phyloP scores from a whole-genome alignment of 2,113 vertebrate genomes.

The Tamias sibiricus region DNA sequence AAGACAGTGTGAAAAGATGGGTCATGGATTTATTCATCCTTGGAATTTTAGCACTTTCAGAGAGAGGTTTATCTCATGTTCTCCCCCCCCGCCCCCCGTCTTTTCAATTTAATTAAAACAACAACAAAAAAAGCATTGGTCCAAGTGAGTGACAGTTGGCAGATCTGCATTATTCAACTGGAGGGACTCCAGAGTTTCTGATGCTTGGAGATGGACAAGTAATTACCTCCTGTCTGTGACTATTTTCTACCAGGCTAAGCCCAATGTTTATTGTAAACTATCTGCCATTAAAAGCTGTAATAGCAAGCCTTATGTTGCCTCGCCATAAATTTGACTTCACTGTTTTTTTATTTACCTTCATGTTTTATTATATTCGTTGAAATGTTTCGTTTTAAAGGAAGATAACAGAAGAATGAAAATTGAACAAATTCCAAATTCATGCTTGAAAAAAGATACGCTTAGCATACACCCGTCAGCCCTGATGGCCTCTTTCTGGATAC shows the following conservation, averaged over 20 bases:
- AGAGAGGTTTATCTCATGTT: constrained; percentile 32
- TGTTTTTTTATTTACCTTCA: constrained; percentile 79
- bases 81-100: no score
- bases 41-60: constrained; percentile 58
- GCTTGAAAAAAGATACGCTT: constrained; percentile 27
- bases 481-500: constrained; percentile 25
- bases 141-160: constrained; percentile 75
- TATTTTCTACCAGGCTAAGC: constrained; percentile 79
- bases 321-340: constrained; percentile 66
- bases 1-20: constrained; percentile 40
- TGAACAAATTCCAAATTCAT: constrained; percentile 60
- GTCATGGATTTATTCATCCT: constrained; percentile 29
- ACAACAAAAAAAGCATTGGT: constrained; percentile 23
- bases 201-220: constrained; percentile 73
- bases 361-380: constrained; percentile 71
- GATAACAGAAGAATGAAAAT: constrained; percentile 56
- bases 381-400: constrained; percentile 71
- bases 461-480: neutral
- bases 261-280: constrained; percentile 79
- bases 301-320: constrained; percentile 75
- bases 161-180: constrained; percentile 69
- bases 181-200: constrained; percentile 73
- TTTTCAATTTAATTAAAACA: constrained; percentile 74
- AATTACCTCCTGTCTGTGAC: constrained; percentile 81
- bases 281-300: constrained; percentile 83